phyloP scores from a whole-genome alignment of 2,113 vertebrate species.

The Mesocricetus auratus region DNA sequence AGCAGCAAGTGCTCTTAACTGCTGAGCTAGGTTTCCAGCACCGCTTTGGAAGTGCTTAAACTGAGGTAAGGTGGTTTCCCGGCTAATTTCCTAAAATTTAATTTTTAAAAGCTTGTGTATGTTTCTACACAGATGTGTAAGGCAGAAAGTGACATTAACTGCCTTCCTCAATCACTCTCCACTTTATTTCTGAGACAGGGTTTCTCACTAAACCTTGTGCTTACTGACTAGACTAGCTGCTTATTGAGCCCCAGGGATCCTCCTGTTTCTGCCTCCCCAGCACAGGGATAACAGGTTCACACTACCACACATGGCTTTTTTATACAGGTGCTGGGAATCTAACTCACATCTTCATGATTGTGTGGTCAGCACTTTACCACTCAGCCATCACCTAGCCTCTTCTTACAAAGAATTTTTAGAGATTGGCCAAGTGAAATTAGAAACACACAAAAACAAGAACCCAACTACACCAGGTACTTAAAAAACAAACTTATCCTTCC shows the following conservation, averaged over 20 bases:
- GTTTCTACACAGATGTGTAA: background rate
- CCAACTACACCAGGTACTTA: background rate
- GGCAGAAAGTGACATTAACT: too few relatives aligned
- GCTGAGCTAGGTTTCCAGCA: background rate
- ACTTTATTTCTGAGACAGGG: background rate
- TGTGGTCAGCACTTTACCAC: background rate
- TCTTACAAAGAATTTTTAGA: background rate
- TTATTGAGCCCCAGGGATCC: background rate
- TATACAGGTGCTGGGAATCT: background rate
- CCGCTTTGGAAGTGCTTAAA: conserved; percentile 4
- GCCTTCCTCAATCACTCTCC: background rate
- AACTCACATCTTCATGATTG: background rate
- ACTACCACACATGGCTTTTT: background rate
- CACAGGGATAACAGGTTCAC: background rate
- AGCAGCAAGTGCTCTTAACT: background rate
- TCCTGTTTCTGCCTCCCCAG: background rate
- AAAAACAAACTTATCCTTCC: background rate
- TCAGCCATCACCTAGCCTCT: background rate
- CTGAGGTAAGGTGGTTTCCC: background rate
- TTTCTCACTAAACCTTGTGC: background rate
- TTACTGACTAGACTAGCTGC: background rate
- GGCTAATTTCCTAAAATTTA: background rate
- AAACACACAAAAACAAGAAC: background rate
- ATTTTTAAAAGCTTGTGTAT: background rate
- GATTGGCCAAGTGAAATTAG: conserved; percentile 12